Percentiles rank a stretch among this genome's conserved stretches.
Evolutionary conservation across 2,113 vertebrate genomes (phyloP).

Genomic region (Pan paniscus): DNA sequence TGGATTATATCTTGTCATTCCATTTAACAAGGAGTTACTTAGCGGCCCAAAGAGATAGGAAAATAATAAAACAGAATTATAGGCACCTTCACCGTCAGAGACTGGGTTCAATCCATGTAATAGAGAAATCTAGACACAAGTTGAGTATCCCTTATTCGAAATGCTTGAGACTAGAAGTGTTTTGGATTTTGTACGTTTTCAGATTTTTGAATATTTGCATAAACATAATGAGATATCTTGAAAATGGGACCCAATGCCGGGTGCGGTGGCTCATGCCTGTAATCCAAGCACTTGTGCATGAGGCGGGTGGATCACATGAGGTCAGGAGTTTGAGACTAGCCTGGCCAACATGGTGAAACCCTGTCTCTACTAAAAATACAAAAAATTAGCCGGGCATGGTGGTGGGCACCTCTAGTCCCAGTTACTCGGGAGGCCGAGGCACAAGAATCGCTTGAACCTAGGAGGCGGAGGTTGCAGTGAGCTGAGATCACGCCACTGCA

Average conservation of each 20-base stretch:
- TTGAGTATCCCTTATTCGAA: not conserved
- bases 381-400: too few species aligned
- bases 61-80: not conserved
- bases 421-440: too few species aligned
- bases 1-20: not conserved
- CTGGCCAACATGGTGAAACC: too few species aligned
- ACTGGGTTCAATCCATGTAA: not conserved
- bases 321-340: too few species aligned
- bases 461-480: too few species aligned
- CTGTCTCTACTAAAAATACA: too few species aligned
- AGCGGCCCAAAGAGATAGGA: not conserved
- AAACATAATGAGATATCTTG: not conserved
- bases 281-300: too few species aligned
- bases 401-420: too few species aligned
- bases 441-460: too few species aligned
- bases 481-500: too few species aligned
- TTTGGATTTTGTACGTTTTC: not conserved
- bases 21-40: not conserved
- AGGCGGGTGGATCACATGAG: too few species aligned
- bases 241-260: not conserved
- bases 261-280: too few species aligned
- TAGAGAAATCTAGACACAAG: not conserved
- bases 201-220: not conserved
- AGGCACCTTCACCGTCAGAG: not conserved
- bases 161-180: not conserved